Evolutionary conservation across 1,140 invertebrate species (phyloP), one percentile per base, ranked within the genome.

Genomic region (Lysiphlebus fabarum): DNA sequence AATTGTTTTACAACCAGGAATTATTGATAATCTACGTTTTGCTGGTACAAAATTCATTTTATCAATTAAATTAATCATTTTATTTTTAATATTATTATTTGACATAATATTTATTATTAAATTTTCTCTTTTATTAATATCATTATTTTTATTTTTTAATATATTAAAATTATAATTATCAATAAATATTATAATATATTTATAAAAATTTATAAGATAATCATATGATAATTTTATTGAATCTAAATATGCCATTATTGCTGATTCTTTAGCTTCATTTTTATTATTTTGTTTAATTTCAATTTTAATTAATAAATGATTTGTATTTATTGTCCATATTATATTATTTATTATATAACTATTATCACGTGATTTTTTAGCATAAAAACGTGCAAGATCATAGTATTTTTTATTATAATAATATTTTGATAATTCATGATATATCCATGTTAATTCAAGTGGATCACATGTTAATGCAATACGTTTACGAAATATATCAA

Each of bases 1-100:
- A 14, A 70, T 59, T 1, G 73, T 64, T 44, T 73, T 74, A 53
- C 67, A 76, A 5, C 75, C 74, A 1, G 73, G 75, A 70, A 76
- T 72, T 6, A 77, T 60, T 0, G 73, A 73, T 4, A 77, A 37
- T 41, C 71, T 59, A 1, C 75, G 59, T 6, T 53, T 61, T 0
- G 70, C 67, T 0, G 70, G 67, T 1, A 76, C 68, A 1, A 66
- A 60, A 6, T 68, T 62, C 69, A 77, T 75, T 6, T 66, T 62
- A 7, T 67, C 62, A 40, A 73, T 58, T 1, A 77, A 63, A 48
- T 62, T 67, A 40, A 68, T 64, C 42, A 73, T 67, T 2, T 67
- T 45, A 0, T 33, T 34, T 8, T 68, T 74, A 37, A 71, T 53
- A 5, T 50, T 50, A 26, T 72, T 63, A 0, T 53, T 44, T 0